Base-by-base conservation (phyloP, 1,140 invertebrate genomes). In the Episyrphus balteatus region DNA sequence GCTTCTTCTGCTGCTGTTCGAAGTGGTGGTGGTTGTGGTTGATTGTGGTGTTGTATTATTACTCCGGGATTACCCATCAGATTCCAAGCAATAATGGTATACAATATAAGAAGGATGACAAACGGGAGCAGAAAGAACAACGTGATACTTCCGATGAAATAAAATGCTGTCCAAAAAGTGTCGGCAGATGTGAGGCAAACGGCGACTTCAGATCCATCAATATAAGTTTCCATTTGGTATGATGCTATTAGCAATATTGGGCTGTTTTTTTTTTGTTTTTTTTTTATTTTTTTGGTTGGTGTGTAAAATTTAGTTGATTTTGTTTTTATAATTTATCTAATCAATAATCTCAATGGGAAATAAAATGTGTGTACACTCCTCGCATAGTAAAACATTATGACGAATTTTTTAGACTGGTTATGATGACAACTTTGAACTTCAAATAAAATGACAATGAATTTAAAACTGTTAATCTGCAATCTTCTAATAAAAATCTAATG, bases 41-140 rank as follows among this genome's bases (percentile, higher is more conserved):
- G 21, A 36, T 36, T 36, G 39, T 77, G 42, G 80, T 75, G n/a
- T 74, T 72, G 2, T 81, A 81, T 58, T 83, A 80, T 19, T 79
- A 76, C 78, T 18, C 39, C 39, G 17, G 39, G 39, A 21, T 41
- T 41, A 21, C 17, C 17, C 39, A 88, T 82, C 18, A 92, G 73
- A 53, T 88, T 82, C 44, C 77, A 77, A 0, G 84, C 83, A 48
- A 92, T 91, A 47, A 86, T 73, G 32, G 79, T 78, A 69, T 91
- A 92, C 0, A 92, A 68, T 8, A 82, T 74, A 13, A 90, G 73
- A 15, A 92, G 74, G 9, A 90, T 77, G 36, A 78, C 70, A 41
- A 91, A 71, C 1, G 88, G 88, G 5, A 88, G 64, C 53, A 86
- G 76, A 73, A 90, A 91, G 74, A 92, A 89, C 30, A 84, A 55